phyloP scores from a whole-genome alignment of 2,888 invertebrate species.

The Tetrapedia diversipes region DNA sequence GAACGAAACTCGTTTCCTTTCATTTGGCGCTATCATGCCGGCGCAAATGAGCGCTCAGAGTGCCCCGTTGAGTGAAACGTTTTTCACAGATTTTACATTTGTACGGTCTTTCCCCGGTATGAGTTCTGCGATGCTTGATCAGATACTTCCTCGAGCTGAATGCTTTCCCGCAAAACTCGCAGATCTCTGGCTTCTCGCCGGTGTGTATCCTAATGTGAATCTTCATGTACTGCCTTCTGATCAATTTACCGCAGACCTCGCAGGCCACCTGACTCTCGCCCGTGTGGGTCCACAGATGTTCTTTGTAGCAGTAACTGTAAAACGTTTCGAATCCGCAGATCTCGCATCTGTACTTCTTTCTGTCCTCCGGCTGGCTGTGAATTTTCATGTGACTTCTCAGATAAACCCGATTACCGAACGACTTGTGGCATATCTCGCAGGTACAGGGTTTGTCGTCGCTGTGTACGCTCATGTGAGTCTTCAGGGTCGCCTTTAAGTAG shows the following conservation, averaged over 20 bases:
- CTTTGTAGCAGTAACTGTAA: constrained; percentile 81
- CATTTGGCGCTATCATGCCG: constrained; percentile 56
- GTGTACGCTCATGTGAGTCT: constrained; percentile 79
- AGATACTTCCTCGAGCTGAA: constrained; percentile 74
- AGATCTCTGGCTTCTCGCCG: constrained; percentile 76
- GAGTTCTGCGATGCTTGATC: constrained; percentile 72
- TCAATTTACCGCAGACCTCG: constrained; percentile 80
- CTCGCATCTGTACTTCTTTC: constrained; percentile 84
- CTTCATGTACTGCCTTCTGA: constrained; percentile 76
- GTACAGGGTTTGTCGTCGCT: constrained; percentile 66
- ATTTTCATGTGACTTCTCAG: constrained; percentile 83
- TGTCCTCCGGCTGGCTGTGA: constrained; percentile 76
- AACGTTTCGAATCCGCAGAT: constrained; percentile 82
- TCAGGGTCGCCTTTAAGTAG: constrained; percentile 74
- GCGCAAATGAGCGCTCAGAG: constrained; percentile 77
- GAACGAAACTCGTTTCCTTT: background rate
- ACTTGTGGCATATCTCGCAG: constrained; percentile 81
- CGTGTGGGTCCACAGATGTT: constrained; percentile 81
- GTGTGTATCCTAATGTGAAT: constrained; percentile 74
- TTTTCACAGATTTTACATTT: constrained; percentile 79
- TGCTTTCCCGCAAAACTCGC: constrained; percentile 76
- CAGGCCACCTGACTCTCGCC: constrained; percentile 80
- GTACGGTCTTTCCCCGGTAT: constrained; percentile 76
- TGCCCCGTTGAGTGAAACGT: constrained; percentile 77
- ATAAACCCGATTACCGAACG: constrained; percentile 84